phyloP scores from a whole-genome alignment of 2,888 invertebrate species.

The Chrysolina americana region DNA sequence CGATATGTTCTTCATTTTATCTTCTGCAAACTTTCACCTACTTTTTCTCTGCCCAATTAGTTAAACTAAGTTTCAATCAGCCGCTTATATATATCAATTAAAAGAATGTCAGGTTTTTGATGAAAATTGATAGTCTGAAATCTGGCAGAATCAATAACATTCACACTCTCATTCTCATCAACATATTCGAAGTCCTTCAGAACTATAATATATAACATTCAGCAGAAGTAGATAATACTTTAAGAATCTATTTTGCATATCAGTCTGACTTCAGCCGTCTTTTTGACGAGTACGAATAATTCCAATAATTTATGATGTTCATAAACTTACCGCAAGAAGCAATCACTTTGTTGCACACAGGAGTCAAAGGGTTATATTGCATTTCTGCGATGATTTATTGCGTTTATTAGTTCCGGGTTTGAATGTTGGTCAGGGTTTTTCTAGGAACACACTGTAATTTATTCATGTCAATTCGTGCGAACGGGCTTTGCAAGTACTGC shows the following conservation, averaged over 20 bases:
- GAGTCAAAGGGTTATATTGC: slow-evolving; percentile 61
- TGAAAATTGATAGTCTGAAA: too few relatives aligned
- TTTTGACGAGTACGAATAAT: slow-evolving; percentile 18
- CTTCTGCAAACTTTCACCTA: too few relatives aligned
- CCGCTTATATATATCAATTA: too few relatives aligned
- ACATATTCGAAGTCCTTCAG: too few relatives aligned
- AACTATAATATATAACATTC: too few relatives aligned
- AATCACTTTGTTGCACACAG: slow-evolving; percentile 54
- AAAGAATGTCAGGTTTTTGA: too few relatives aligned
- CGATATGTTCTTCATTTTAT: too few relatives aligned
- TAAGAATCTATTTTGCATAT: background rate
- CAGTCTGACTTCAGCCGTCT: background rate
- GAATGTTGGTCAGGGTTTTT: slow-evolving; percentile 58
- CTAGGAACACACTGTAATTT: slow-evolving; percentile 49
- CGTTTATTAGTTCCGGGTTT: slow-evolving; percentile 58
- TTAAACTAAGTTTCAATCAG: too few relatives aligned
- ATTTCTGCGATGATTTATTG: slow-evolving; percentile 59
- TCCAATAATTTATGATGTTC: slow-evolving; percentile 55
- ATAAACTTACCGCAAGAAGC: slow-evolving; percentile 55
- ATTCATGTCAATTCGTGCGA: slow-evolving; percentile 49
- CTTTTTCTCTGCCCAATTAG: too few relatives aligned
- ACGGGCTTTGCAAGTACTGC: slow-evolving; percentile 27
- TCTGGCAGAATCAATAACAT: too few relatives aligned
- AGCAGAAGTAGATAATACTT: background rate
- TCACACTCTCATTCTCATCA: too few relatives aligned